Evolutionary conservation across 2,113 vertebrate genomes (phyloP).

Genomic region (Tachysurus fulvidraco): DNA sequence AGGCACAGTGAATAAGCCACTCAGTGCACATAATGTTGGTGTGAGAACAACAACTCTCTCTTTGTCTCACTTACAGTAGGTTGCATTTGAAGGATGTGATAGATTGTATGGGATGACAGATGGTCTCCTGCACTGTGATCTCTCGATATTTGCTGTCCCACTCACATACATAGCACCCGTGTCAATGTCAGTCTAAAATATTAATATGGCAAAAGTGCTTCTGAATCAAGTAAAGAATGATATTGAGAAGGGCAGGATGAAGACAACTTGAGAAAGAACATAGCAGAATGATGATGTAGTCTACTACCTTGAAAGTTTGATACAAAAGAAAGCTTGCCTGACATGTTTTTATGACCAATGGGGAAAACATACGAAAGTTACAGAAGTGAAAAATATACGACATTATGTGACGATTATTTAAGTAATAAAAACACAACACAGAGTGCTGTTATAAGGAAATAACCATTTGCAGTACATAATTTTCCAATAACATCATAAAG

Average conservation of each 20-base stretch:
- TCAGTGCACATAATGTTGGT: conserved; percentile 3
- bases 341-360: neutral
- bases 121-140: conserved; percentile 55
- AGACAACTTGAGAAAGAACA: neutral
- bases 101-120: conserved; percentile 60
- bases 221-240: conserved; percentile 25
- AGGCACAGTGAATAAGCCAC: conserved; percentile 7
- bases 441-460: neutral
- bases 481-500: neutral
- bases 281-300: conserved; percentile 26
- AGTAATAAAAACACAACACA: neutral
- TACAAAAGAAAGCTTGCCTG: neutral
- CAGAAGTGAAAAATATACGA: neutral
- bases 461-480: neutral
- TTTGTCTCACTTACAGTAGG: neutral
- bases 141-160: conserved; percentile 64
- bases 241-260: conserved; percentile 22
- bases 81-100: conserved; percentile 46
- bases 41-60: conserved; percentile 22
- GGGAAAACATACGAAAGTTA: neutral
- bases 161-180: conserved; percentile 60
- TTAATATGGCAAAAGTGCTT: conserved; percentile 61
- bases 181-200: conserved; percentile 62
- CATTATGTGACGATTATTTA: neutral
- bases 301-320: conserved; percentile 4